Percentiles rank a stretch among this genome's conserved stretches.
These are phyloP conservation scores for Botia almorhae DNA, from an alignment of 2,797 vertebrate species.

Conservation along the genomic window DNA sequence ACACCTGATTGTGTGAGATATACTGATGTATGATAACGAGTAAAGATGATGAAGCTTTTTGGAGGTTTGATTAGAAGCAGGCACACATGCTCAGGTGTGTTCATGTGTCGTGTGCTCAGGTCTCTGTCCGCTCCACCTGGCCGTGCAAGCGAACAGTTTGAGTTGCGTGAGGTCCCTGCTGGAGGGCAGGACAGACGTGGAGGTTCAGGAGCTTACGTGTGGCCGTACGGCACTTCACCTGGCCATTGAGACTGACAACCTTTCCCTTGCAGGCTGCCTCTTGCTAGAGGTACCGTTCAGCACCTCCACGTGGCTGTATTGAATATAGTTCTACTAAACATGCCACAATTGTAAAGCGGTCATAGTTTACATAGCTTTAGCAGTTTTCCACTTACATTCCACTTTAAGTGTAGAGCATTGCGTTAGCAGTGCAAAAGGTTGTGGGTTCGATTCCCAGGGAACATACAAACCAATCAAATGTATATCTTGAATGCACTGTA, in stretches of 20 bases:
- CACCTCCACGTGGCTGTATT: background rate
- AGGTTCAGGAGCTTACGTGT: slow-evolving; percentile 86
- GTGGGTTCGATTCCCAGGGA: too few relatives aligned
- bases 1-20: background rate
- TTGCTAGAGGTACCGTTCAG: slow-evolving; percentile 87
- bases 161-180: slow-evolving; percentile 83
- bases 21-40: background rate
- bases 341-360: background rate
- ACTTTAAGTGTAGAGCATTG: too few relatives aligned
- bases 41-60: too few relatives aligned
- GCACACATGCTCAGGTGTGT: background rate
- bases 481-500: too few relatives aligned
- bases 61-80: background rate
- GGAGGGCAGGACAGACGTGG: slow-evolving; percentile 78
- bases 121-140: slow-evolving; percentile 88
- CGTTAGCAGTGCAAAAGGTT: too few relatives aligned
- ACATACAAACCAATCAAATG: too few relatives aligned
- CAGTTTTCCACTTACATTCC: background rate
- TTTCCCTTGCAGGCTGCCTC: slow-evolving; percentile 91
- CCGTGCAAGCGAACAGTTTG: slow-evolving; percentile 85
- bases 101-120: slow-evolving; percentile 72
- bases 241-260: slow-evolving; percentile 86
- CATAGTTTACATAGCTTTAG: too few relatives aligned
- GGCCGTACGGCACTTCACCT: slow-evolving; percentile 90
- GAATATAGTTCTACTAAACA: background rate